Conservation (phyloP, 2,888 invertebrate genomes). For the Laothoe populi region DNA sequence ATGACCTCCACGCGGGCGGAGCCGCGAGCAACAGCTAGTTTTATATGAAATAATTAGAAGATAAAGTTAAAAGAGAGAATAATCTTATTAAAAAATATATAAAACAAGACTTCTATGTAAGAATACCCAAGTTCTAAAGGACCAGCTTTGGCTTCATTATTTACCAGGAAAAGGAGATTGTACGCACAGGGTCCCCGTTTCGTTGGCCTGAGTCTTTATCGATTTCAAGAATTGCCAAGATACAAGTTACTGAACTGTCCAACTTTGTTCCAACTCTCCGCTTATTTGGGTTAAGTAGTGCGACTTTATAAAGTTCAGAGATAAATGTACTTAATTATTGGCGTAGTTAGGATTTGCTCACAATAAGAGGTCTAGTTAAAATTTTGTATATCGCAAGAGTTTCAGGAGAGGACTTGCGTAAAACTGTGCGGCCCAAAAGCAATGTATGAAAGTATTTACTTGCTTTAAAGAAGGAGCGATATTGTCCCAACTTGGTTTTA, state of each 20-base stretch:
- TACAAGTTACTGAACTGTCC: slow-evolving; percentile 51
- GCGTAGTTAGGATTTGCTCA: not conserved
- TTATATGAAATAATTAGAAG: too few relatives aligned
- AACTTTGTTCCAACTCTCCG: slow-evolving; percentile 48
- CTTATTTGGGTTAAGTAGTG: slow-evolving; percentile 46
- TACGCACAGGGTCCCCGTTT: slow-evolving; percentile 4
- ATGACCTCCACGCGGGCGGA: too few relatives aligned
- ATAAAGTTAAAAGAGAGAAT: too few relatives aligned
- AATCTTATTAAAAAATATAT: not conserved
- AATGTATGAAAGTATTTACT: too few relatives aligned
- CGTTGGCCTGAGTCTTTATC: slow-evolving; percentile 42
- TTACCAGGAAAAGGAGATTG: slow-evolving; percentile 7
- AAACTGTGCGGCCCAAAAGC: too few relatives aligned
- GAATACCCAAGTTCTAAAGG: not conserved
- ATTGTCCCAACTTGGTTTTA: not conserved
- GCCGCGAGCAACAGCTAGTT: too few relatives aligned
- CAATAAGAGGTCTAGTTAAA: not conserved
- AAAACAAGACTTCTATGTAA: not conserved
- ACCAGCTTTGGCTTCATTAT: not conserved
- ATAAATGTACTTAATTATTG: slow-evolving; percentile 25
- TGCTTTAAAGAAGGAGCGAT: too few relatives aligned
- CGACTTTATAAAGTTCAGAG: slow-evolving; percentile 43
- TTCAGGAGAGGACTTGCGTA: too few relatives aligned
- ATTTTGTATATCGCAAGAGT: not conserved
- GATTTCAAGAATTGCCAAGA: slow-evolving; percentile 53